Base-by-base conservation (phyloP, 2,113 vertebrate species). In the Strix uralensis region DNA sequence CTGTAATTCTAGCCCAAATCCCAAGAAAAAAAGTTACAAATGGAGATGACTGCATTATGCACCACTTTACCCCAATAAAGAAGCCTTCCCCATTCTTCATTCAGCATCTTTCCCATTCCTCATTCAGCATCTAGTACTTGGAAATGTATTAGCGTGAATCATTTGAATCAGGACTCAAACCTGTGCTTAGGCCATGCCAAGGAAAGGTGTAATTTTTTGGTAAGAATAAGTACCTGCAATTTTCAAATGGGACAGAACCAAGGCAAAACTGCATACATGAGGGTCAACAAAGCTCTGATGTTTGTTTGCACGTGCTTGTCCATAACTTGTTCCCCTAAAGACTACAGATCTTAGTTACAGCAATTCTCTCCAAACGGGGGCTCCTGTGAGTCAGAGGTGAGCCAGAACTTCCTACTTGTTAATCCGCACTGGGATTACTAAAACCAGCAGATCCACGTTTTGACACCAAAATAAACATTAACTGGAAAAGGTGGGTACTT, bases 141-240 rank as follows among this genome's bases (percentile, higher is more conserved):
- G 30, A 88, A 25, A 29, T 29, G 29, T 47, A 47, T 29, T 42
- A 61, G 26, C 0, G 0, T 13, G 27, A 80, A 30, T 19, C 38
- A 70, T 23, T 32, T 21, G 29, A 61, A 54, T 34, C 13, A 82
- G 62, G 71, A 55, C 29, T 72, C 36, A 46, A 69, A 32, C 16
- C 15, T 61, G 25, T 30, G 19, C 58, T 71, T 17, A 67, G 29
- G 32, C 52, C n/a, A 55, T 32, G 36, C 36, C 57, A 79, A 63
- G 36, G 54, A 67, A 52, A 84, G 26, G 54, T 42, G 9, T 17
- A 20, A 21, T 26, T 72, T 81, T 40, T 59, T 59, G 54, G 38
- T 27, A 51, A 67, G 21, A 81, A 14, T n/a, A 75, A 85, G 44
- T 38, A 81, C 13, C 25, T 47, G 30, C 18, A 51, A 7, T 73